A percentile compares a stretch with the other conserved stretches of the same genome.
These are phyloP conservation scores for Trissoscelio sp. DNA, from an alignment of 2,888 invertebrate species.

Conservation along the genomic window DNA sequence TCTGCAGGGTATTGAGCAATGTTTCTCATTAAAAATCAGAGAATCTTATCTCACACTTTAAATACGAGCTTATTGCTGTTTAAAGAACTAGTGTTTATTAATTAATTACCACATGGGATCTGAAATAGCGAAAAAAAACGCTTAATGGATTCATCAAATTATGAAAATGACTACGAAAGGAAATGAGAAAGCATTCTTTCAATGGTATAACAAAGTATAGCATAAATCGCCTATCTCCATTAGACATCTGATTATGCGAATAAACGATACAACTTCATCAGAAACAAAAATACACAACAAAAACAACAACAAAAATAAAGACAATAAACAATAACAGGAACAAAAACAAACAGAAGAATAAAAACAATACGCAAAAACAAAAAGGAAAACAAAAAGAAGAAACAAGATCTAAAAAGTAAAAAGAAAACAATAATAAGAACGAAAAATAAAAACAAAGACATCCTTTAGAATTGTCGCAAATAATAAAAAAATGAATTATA, in stretches of 20 bases:
- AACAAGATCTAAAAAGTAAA: too few species aligned
- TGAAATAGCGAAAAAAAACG: background rate
- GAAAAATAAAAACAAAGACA: too few species aligned
- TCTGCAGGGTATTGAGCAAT: background rate
- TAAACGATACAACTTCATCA: constrained; percentile 1
- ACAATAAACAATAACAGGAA: too few species aligned
- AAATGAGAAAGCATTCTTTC: constrained; percentile 10
- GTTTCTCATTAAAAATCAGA: background rate
- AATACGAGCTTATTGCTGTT: background rate
- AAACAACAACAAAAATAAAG: too few species aligned
- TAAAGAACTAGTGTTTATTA: background rate
- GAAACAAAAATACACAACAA: too few species aligned
- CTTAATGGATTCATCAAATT: background rate
- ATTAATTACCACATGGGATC: background rate
- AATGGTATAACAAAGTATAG: background rate
- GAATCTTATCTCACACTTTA: background rate
- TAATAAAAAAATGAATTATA: too few species aligned
- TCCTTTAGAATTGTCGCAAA: too few species aligned
- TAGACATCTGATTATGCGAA: constrained; percentile 4
- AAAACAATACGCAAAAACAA: too few species aligned
- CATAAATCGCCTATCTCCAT: background rate
- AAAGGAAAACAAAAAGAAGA: too few species aligned
- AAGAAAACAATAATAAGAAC: too few species aligned
- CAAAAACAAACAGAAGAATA: too few species aligned
- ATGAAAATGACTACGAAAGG: constrained; percentile 1